Evolutionary conservation across 2,113 vertebrate genomes (phyloP), one percentile per base, ranked within the genome.

Genomic region (Gnathonemus longibarbis): DNA sequence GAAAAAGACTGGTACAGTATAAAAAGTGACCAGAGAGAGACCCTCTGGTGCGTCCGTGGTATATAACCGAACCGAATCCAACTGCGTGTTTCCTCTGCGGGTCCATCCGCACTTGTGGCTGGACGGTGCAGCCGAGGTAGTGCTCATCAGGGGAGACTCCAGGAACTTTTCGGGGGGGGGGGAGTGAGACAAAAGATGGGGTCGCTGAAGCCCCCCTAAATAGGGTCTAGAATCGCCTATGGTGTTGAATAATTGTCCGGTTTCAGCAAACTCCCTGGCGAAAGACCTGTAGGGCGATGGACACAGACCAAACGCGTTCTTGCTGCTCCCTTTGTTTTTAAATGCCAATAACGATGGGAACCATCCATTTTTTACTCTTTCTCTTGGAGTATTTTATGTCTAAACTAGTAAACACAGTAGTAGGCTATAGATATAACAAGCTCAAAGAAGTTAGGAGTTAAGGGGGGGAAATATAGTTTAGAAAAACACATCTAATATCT

Each of bases 281-380:
- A 93, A 96, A 96, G 94, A 95, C 95, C 95, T 96, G 95, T 93
- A 94, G 94, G 94, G 94, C 94, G 94, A 93, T 83, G 92, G 94
- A 94, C 93, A 91, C 92, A 50, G 90, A 93, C 94, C 95, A 94
- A 94, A 95, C 95, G 90, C 93, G 91, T 93, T 95, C 95, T 94
- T 95, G 96, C 95, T 89, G 93, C 89, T 91, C 91, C 91, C 90
- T 91, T 91, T 93, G 91, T 85, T 94, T 96, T 95, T 96, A 95
- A 96, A 95, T 94, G 88, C 94, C 92, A 93, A 49, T 87, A 87
- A 89, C 80, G 93, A 94, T 95, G 94, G 94, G 95, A 95, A 94
- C 94, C 95, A 94, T 94, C 94, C 92, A 90, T 90, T 93, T 80
- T 84, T 17, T 39, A 90, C 86, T 80, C 42, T 39, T 74, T 45